These are phyloP conservation scores for Anoura caudifer DNA, from an alignment of 2,113 vertebrate genomes.

Conservation along the genomic window DNA sequence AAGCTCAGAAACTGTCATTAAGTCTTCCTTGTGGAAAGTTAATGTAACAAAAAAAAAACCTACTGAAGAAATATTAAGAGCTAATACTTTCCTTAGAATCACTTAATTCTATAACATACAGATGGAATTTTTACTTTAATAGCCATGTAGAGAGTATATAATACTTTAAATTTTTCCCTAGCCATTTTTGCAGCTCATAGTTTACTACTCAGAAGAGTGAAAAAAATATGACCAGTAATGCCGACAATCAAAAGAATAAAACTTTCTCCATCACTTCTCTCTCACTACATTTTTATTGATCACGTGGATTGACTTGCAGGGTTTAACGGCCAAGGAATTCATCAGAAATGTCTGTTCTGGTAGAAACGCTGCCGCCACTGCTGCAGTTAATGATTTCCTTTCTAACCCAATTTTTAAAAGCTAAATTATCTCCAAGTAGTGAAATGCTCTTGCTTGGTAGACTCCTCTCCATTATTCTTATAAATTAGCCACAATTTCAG, in stretches of 20 bases:
- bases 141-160: not conserved
- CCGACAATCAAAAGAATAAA: not conserved
- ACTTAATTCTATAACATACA: conserved; percentile 5
- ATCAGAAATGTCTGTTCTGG: conserved; percentile 33
- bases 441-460: not conserved
- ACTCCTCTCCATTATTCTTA: not conserved
- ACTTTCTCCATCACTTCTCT: not conserved
- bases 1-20: not conserved
- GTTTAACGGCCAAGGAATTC: conserved; percentile 7
- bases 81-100: not conserved
- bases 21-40: not conserved
- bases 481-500: not conserved
- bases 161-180: not conserved
- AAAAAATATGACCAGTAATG: not conserved
- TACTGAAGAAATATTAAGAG: not conserved
- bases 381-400: not conserved
- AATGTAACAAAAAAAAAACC: not conserved
- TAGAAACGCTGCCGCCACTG: not conserved
- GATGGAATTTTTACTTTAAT: conserved; percentile 40
- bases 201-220: not conserved
- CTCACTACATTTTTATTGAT: not conserved
- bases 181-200: not conserved
- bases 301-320: not conserved
- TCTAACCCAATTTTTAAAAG: not conserved
- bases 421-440: not conserved